These are phyloP conservation scores for Pammene fasciana DNA, from an alignment of 2,888 invertebrate genomes.

Conservation along the genomic window DNA sequence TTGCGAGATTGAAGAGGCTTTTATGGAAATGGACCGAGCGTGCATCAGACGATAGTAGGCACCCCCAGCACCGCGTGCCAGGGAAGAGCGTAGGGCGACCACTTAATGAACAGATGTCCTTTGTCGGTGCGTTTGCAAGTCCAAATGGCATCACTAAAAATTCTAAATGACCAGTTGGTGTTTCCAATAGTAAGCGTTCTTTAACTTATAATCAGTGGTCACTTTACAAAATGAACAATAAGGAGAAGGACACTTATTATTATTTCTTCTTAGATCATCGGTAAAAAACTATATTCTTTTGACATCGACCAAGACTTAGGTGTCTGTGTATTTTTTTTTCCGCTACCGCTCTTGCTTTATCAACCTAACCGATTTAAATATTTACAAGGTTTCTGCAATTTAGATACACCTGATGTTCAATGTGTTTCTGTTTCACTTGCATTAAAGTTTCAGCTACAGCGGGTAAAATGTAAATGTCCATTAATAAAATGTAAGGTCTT, in stretches of 20 bases:
- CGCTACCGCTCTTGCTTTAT: slow-evolving; percentile 26
- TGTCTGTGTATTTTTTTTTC: not conserved
- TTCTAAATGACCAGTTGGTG: not conserved
- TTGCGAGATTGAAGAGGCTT: slow-evolving; percentile 82
- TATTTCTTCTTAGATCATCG: no score
- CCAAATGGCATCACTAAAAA: not conserved
- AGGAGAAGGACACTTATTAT: no score
- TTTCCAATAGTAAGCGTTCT: not conserved
- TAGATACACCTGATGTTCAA: slow-evolving; percentile 72
- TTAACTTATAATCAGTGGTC: no score
- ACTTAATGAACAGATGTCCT: slow-evolving; percentile 49
- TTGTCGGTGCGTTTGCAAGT: not conserved
- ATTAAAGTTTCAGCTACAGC: slow-evolving; percentile 46
- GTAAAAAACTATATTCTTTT: not conserved
- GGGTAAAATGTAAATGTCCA: slow-evolving; percentile 50
- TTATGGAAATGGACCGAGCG: slow-evolving; percentile 81
- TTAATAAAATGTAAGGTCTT: slow-evolving; percentile 18
- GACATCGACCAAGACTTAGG: not conserved
- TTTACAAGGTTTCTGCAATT: slow-evolving; percentile 71
- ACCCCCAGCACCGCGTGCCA: slow-evolving; percentile 22
- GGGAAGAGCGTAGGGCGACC: slow-evolving; percentile 47
- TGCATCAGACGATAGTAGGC: slow-evolving; percentile 69
- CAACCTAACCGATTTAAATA: slow-evolving; percentile 75
- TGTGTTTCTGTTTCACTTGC: slow-evolving; percentile 59
- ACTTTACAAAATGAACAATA: no score